These are phyloP conservation scores for Auanema freiburgensis DNA, from an alignment of 2,888 invertebrate genomes.

Conservation along the genomic window DNA sequence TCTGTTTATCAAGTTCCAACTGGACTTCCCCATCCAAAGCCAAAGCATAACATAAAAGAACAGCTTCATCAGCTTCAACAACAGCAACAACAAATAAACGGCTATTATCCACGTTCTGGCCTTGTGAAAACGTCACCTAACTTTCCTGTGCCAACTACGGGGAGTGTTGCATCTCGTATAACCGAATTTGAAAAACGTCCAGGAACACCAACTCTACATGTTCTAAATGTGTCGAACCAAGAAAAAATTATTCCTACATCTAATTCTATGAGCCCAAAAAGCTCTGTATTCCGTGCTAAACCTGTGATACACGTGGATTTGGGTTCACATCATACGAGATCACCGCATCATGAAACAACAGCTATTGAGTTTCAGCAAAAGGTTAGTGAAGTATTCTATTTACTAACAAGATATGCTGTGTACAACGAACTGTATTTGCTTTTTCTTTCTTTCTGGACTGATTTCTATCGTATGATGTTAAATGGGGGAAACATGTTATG, in stretches of 20 bases:
- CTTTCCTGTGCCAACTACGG: conserved; percentile 57
- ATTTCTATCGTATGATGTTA: too few species aligned
- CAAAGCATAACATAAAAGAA: conserved; percentile 63
- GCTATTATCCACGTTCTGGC: conserved; percentile 13
- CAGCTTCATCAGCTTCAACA: conserved; percentile 50
- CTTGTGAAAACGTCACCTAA: conserved; percentile 33
- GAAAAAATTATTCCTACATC: conserved; percentile 6
- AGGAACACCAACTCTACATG: conserved; percentile 46
- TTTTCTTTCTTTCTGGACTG: too few species aligned
- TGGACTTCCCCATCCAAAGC: conserved; percentile 61
- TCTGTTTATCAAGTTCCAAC: conserved; percentile 48
- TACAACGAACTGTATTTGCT: not conserved
- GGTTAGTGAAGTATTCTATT: not conserved
- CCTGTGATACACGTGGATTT: conserved; percentile 60
- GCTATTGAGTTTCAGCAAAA: not conserved
- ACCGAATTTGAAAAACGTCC: conserved; percentile 58
- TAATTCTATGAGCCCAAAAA: conserved; percentile 54
- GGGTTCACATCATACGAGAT: conserved; percentile 24
- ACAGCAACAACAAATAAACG: conserved; percentile 8
- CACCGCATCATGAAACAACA: conserved; percentile 9
- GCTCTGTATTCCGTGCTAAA: conserved; percentile 60
- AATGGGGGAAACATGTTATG: too few species aligned
- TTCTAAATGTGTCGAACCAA: conserved; percentile 19
- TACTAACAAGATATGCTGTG: not conserved
- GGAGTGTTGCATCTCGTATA: conserved; percentile 58